Percentiles rank a stretch among this genome's conserved stretches.
Conservation (phyloP, 2,888 invertebrate species). For the Mimas tiliae region DNA sequence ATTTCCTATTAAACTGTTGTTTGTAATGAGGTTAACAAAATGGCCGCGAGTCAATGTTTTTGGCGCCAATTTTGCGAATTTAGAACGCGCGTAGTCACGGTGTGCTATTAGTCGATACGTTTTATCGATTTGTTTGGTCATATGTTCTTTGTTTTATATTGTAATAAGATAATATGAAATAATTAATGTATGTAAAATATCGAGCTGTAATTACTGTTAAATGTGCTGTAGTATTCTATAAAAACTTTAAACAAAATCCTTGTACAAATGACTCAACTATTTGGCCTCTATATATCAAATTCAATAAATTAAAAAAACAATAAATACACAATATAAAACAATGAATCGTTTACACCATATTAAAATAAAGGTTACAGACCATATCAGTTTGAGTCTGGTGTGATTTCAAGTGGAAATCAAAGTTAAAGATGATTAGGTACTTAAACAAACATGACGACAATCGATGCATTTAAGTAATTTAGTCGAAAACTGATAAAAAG, state of each 20-base stretch:
- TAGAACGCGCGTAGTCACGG: slow-evolving; percentile 15
- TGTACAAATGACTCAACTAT: not conserved
- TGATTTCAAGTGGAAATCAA: not conserved
- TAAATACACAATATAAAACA: not conserved
- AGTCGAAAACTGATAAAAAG: no score
- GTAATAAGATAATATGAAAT: not conserved
- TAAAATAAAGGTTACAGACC: not conserved
- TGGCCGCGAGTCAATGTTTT: slow-evolving; percentile 28
- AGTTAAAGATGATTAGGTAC: not conserved
- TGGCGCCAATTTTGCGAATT: slow-evolving; percentile 28
- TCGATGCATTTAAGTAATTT: not conserved
- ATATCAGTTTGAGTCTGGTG: not conserved
- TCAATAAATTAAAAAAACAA: not conserved
- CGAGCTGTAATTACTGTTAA: no score
- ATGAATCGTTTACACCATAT: not conserved
- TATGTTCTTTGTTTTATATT: not conserved
- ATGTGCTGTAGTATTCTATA: no score
- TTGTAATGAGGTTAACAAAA: slow-evolving; percentile 30
- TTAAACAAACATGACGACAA: not conserved
- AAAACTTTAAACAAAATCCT: no score
- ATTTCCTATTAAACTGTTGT: slow-evolving; percentile 75
- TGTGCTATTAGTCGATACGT: not conserved
- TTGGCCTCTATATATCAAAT: not conserved
- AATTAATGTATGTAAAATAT: not conserved
- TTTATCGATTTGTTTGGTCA: slow-evolving; percentile 4